Percentiles rank a stretch among this genome's conserved stretches.
phyloP scores from a whole-genome alignment of 2,797 vertebrate species.

The Tokudaia tokunoshimensis region DNA sequence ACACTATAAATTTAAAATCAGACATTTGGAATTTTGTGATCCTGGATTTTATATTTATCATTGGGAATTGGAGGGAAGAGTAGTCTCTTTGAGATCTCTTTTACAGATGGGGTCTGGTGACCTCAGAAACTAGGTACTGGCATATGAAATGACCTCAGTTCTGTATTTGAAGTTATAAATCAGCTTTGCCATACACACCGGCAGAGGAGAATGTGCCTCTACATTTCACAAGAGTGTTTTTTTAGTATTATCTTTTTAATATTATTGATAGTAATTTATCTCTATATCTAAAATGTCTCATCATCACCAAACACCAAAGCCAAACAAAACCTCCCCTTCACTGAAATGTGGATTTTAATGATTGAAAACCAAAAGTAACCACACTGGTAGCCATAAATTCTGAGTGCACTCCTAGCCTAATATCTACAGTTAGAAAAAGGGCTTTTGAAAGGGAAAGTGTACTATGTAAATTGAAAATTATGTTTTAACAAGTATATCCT shows the following conservation, averaged over 20 bases:
- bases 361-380: neutral
- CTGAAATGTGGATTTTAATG: neutral
- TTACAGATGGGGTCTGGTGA: neutral
- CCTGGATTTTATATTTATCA: neutral
- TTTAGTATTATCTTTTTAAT: neutral
- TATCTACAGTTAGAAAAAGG: neutral
- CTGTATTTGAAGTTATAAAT: neutral
- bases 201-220: neutral
- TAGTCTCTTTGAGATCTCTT: neutral
- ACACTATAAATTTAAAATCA: conserved; percentile 18
- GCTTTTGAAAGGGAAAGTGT: neutral
- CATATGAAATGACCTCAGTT: neutral
- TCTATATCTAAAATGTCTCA: neutral
- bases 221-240: neutral
- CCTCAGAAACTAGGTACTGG: neutral
- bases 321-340: neutral
- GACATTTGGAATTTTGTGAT: neutral
- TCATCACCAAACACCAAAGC: neutral
- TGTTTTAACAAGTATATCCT: neutral
- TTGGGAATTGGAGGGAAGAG: neutral
- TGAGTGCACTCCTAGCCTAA: neutral
- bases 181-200: neutral
- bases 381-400: neutral
- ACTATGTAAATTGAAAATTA: neutral
- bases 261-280: neutral